These are phyloP conservation scores for Zootoca vivipara DNA, from an alignment of 2,113 vertebrate genomes.

Conservation along the genomic window DNA sequence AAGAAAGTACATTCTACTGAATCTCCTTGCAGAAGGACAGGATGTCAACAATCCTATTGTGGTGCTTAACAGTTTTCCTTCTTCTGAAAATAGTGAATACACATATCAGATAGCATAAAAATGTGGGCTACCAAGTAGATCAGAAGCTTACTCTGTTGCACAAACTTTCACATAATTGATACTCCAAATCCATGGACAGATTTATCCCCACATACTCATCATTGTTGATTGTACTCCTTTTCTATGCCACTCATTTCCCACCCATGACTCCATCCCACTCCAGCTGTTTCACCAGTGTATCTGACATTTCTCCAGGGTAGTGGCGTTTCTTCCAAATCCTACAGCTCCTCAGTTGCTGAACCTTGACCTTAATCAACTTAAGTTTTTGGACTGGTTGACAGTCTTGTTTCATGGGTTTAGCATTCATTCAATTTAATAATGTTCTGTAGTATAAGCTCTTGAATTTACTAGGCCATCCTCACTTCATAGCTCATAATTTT, in stretches of 20 bases:
- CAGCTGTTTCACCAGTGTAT: no score
- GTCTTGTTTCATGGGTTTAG: neutral
- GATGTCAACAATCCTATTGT: neutral
- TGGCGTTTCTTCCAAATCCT: no score
- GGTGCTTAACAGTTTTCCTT: slow-evolving; percentile 25
- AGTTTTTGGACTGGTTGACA: neutral
- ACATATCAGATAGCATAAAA: slow-evolving; percentile 41
- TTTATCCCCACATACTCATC: no score
- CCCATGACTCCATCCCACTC: no score
- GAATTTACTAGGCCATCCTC: neutral
- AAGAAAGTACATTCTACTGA: slow-evolving; percentile 39
- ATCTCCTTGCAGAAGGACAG: slow-evolving; percentile 38
- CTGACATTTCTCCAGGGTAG: no score
- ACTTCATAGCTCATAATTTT: neutral
- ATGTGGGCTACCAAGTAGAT: slow-evolving; percentile 20
- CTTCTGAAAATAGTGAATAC: slow-evolving; percentile 14
- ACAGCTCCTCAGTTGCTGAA: neutral
- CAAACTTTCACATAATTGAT: no score
- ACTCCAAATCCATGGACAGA: no score
- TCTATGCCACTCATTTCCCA: no score
- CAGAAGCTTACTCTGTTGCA: slow-evolving; percentile 2
- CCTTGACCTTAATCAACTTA: neutral
- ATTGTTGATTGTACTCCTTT: no score
- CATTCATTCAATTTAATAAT: neutral
- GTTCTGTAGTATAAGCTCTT: neutral